Evolutionary conservation across 2,113 vertebrate genomes (phyloP).

Genomic region (Cyphotilapia sp.): DNA sequence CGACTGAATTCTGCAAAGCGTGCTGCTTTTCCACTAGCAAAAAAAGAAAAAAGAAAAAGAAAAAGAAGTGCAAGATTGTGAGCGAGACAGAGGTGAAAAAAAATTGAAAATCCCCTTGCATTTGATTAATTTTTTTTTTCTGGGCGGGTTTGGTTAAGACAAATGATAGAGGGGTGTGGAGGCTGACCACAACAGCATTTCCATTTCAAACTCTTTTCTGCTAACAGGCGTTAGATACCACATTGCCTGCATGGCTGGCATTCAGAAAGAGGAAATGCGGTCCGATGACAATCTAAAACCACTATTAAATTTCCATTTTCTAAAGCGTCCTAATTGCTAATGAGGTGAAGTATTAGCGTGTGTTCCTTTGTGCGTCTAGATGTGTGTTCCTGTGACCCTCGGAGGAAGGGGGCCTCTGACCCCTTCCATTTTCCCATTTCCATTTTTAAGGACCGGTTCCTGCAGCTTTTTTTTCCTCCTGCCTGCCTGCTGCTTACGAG

Average conservation of each 20-base stretch:
- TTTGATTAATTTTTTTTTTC: slow-evolving; percentile 56
- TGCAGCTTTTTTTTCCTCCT: not conserved
- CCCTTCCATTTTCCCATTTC: not conserved
- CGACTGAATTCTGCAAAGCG: slow-evolving; percentile 62
- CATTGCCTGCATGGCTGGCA: slow-evolving; percentile 5
- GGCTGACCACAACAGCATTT: slow-evolving; percentile 51
- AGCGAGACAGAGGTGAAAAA: slow-evolving; percentile 9
- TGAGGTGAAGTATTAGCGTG: slow-evolving; percentile 35
- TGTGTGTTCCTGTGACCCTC: slow-evolving; percentile 15
- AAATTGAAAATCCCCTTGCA: slow-evolving; percentile 53
- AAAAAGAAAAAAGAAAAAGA: slow-evolving; percentile 4
- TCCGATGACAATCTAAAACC: slow-evolving; percentile 27
- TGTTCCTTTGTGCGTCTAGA: not conserved
- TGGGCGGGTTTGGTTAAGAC: slow-evolving; percentile 53
- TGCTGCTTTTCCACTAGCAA: slow-evolving; percentile 66
- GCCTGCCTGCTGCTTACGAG: not conserved
- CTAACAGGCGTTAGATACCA: slow-evolving; percentile 27
- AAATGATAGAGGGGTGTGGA: slow-evolving; percentile 62
- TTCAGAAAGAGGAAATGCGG: slow-evolving; percentile 37
- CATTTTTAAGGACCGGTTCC: slow-evolving; percentile 17
- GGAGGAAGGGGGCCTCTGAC: slow-evolving; percentile 35
- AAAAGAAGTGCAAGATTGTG: not conserved
- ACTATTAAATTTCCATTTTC: slow-evolving; percentile 72
- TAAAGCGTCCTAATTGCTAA: slow-evolving; percentile 68
- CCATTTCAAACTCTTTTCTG: slow-evolving; percentile 46